Conservation (phyloP, 2,888 invertebrate genomes). For the Podotricha telesiphe region DNA sequence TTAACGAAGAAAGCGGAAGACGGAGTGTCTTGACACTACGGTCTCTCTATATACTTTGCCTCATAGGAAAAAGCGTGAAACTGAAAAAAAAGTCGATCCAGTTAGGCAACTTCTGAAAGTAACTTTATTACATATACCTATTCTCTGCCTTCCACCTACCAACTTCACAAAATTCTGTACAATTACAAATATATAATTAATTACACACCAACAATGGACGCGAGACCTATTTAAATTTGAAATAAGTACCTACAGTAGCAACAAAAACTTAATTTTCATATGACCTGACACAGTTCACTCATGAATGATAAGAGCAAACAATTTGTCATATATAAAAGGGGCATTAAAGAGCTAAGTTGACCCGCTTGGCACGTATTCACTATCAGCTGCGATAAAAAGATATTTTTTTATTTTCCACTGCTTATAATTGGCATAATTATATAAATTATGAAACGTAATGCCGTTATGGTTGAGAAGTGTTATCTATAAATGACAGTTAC, state of each 20-base stretch:
- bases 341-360: slow-evolving; percentile 32
- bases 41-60: too few relatives aligned
- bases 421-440: slow-evolving; percentile 10
- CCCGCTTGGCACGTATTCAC: slow-evolving; percentile 39
- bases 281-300: slow-evolving; percentile 39
- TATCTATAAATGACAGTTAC: too few relatives aligned
- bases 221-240: slow-evolving; percentile 16
- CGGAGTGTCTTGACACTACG: too few relatives aligned
- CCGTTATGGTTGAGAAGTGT: not conserved
- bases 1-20: too few relatives aligned
- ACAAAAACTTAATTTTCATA: slow-evolving; percentile 35
- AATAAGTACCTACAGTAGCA: slow-evolving; percentile 24
- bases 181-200: not conserved
- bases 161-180: too few relatives aligned
- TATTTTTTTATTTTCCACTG: slow-evolving; percentile 7
- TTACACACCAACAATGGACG: not conserved
- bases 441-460: not conserved
- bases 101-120: too few relatives aligned
- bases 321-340: slow-evolving; percentile 33
- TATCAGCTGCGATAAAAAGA: slow-evolving; percentile 16
- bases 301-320: slow-evolving; percentile 35
- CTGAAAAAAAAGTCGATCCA: too few relatives aligned
- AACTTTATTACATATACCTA: too few relatives aligned
- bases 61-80: too few relatives aligned
- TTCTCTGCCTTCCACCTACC: too few relatives aligned